Evolutionary conservation across 2,888 invertebrate genomes (phyloP).

Genomic region (Sesia bembeciformis): DNA sequence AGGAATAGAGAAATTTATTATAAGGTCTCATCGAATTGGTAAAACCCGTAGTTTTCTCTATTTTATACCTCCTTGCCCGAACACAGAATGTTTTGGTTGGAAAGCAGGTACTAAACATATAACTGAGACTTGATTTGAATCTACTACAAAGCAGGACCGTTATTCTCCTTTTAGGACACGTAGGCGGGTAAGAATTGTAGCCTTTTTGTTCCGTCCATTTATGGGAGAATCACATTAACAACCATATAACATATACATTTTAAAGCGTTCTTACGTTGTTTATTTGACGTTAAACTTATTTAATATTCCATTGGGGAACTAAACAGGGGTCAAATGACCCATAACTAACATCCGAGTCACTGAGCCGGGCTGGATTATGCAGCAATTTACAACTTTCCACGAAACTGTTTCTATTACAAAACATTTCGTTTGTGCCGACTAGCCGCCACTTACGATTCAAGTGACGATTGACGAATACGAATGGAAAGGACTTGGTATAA

Average conservation of each 20-base stretch:
- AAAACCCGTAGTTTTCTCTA: too few species aligned
- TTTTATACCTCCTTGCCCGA: too few species aligned
- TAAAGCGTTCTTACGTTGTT: constrained; percentile 13
- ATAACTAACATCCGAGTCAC: constrained; percentile 39
- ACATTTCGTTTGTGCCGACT: constrained; percentile 8
- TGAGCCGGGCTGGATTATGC: constrained; percentile 30
- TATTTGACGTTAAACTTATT: constrained; percentile 27
- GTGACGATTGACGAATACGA: neutral
- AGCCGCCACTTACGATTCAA: constrained; percentile 23
- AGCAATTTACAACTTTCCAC: constrained; percentile 52
- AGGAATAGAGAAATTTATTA: too few species aligned
- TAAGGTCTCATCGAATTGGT: too few species aligned
- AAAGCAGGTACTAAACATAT: too few species aligned
- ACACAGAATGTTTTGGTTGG: too few species aligned
- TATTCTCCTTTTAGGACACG: neutral
- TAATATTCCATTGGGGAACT: constrained; percentile 48
- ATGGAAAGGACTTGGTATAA: neutral
- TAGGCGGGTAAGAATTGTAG: neutral
- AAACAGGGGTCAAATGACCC: constrained; percentile 49
- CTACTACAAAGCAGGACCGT: neutral
- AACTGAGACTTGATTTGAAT: neutral
- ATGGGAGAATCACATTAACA: neutral
- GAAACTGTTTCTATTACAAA: constrained; percentile 24
- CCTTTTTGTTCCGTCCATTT: neutral
- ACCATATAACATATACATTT: constrained; percentile 5